Conservation (phyloP, 2,797 vertebrate species). For the Poliocrania exsul region DNA sequence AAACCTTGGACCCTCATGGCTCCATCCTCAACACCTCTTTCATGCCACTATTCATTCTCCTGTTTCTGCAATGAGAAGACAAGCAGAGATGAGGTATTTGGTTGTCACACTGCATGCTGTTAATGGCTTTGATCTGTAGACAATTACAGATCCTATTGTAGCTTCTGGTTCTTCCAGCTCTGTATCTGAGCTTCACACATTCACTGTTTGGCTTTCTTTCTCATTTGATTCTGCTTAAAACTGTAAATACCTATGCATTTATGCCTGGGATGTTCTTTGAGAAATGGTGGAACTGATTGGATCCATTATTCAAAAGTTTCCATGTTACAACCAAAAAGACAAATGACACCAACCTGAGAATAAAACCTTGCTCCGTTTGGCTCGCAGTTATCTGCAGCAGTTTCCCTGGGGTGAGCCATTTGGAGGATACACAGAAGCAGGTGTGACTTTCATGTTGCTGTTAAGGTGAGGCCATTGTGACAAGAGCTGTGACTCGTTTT, state of each 20-base stretch:
- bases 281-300: not conserved
- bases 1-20: not conserved
- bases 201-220: conserved; percentile 13
- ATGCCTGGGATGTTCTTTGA: not conserved
- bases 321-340: conserved; percentile 10
- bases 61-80: not conserved
- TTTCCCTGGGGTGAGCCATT: conserved; percentile 49
- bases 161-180: not conserved
- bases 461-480: conserved; percentile 61
- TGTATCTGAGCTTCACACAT: not conserved
- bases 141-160: not conserved
- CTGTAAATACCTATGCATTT: conserved; percentile 51
- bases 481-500: conserved; percentile 28
- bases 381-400: conserved; percentile 9
- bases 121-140: conserved; percentile 16
- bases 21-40: not conserved
- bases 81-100: conserved; percentile 29
- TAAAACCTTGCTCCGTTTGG: conserved; percentile 48
- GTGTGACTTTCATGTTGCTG: conserved; percentile 54
- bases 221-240: conserved; percentile 14
- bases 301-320: conserved; percentile 49
- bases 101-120: conserved; percentile 4
- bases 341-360: conserved; percentile 35
- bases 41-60: not conserved
- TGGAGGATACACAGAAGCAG: conserved; percentile 34